Evolutionary conservation across 1,140 invertebrate genomes (phyloP).

Genomic region (Neotoxoptera formosana): DNA sequence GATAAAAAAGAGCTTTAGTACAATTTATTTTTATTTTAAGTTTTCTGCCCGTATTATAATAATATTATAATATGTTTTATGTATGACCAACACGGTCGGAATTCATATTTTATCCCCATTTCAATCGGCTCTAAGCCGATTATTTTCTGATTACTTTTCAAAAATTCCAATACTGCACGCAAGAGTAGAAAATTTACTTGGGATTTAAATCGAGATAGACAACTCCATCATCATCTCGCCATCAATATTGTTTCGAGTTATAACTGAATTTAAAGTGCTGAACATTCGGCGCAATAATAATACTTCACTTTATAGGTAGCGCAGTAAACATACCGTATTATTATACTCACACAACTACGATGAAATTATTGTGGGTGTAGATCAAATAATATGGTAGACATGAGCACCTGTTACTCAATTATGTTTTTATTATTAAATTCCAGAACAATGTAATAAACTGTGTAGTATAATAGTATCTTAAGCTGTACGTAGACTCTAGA

Average conservation of each 20-base stretch:
- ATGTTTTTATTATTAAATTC: neutral
- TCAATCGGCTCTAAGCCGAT: slow-evolving; percentile 7
- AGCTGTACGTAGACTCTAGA: neutral
- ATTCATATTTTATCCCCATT: neutral
- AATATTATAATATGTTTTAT: neutral
- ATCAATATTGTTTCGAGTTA: neutral
- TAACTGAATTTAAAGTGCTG: neutral
- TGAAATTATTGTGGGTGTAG: neutral
- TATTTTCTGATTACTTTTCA: neutral
- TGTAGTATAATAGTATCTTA: neutral
- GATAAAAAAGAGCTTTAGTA: neutral
- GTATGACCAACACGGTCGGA: neutral
- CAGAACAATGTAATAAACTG: neutral
- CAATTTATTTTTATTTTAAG: neutral
- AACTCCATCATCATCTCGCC: neutral
- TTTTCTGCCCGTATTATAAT: neutral
- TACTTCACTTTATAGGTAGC: neutral
- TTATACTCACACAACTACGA: neutral
- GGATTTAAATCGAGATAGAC: neutral
- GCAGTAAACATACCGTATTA: neutral
- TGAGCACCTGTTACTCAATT: neutral
- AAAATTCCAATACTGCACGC: neutral
- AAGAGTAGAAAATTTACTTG: neutral
- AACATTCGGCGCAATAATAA: neutral
- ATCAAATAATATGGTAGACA: neutral